Conservation (phyloP, 2,888 invertebrate species). For the Ctenicera cuprea region DNA sequence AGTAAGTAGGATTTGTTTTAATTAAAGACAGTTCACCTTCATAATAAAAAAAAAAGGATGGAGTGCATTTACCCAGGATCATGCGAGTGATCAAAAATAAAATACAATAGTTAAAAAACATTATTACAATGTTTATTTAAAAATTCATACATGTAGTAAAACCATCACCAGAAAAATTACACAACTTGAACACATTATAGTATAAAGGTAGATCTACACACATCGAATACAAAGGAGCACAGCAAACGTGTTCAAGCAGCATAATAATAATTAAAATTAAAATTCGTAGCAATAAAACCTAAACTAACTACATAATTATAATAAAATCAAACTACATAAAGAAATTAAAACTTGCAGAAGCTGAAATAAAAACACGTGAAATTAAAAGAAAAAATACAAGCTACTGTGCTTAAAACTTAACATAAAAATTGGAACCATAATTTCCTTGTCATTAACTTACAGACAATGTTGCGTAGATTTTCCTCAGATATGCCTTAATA, state of each 20-base stretch:
- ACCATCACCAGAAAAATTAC: conserved; percentile 67
- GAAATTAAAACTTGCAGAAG: conserved; percentile 60
- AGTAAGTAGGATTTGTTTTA: conserved; percentile 21
- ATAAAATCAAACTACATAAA: conserved; percentile 59
- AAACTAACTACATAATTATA: conserved; percentile 62
- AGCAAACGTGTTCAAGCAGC: conserved; percentile 63
- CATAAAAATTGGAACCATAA: conserved; percentile 55
- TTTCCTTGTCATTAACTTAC: conserved; percentile 66
- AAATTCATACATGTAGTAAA: conserved; percentile 68
- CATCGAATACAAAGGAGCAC: conserved; percentile 51
- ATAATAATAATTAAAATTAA: conserved; percentile 61
- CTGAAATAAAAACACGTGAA: conserved; percentile 55
- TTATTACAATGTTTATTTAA: conserved; percentile 71
- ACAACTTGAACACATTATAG: conserved; percentile 53
- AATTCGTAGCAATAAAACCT: conserved; percentile 62
- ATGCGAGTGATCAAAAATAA: conserved; percentile 67
- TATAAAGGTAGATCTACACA: conserved; percentile 39
- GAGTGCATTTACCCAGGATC: conserved; percentile 59
- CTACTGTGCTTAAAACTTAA: conserved; percentile 68
- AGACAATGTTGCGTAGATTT: conserved; percentile 69
- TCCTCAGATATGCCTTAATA: conserved; percentile 69
- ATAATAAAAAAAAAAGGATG: conserved; percentile 42
- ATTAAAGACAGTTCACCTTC: conserved; percentile 35
- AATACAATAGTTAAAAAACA: conserved; percentile 70
- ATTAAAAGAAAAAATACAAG: conserved; percentile 60